phyloP scores from a whole-genome alignment of 2,888 invertebrate species.

The Geotrupes spiniger region DNA sequence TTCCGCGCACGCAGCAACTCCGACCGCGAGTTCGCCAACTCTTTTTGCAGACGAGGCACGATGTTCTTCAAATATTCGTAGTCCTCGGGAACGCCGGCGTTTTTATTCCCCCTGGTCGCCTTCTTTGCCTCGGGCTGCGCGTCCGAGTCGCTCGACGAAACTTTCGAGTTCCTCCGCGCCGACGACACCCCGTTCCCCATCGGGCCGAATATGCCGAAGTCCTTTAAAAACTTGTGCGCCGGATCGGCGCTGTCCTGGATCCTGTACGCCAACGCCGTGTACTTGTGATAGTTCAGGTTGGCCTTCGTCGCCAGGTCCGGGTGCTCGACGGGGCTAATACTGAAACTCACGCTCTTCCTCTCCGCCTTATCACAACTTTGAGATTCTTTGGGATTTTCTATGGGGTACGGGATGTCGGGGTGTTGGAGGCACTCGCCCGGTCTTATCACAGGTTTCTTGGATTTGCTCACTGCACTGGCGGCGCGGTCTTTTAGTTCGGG shows the following conservation, averaged over 20 bases:
- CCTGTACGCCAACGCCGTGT: constrained; percentile 39
- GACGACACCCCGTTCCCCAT: constrained; percentile 47
- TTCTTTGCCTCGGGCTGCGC: constrained; percentile 4
- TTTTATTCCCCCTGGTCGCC: background rate
- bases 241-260: constrained; percentile 35
- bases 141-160: constrained; percentile 35
- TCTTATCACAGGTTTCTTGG: constrained; percentile 16
- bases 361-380: constrained; percentile 29
- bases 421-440: constrained; percentile 39
- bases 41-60: constrained; percentile 51
- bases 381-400: constrained; percentile 29
- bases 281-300: constrained; percentile 40
- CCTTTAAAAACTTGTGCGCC: constrained; percentile 45
- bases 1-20: constrained; percentile 58
- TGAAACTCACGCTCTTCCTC: constrained; percentile 18
- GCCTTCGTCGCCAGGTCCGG: constrained; percentile 25
- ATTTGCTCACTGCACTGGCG: constrained; percentile 13
- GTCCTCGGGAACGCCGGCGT: constrained; percentile 33
- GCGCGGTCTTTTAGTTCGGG: constrained; percentile 27
- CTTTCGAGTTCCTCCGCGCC: constrained; percentile 35
- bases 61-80: constrained; percentile 47
- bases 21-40: constrained; percentile 53
- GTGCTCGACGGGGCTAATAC: constrained; percentile 10
- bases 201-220: constrained; percentile 44
- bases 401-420: constrained; percentile 47